Percentiles rank a stretch among this genome's conserved stretches.
Conservation (phyloP, 2,888 invertebrate species). For the Abrostola tripartita region DNA sequence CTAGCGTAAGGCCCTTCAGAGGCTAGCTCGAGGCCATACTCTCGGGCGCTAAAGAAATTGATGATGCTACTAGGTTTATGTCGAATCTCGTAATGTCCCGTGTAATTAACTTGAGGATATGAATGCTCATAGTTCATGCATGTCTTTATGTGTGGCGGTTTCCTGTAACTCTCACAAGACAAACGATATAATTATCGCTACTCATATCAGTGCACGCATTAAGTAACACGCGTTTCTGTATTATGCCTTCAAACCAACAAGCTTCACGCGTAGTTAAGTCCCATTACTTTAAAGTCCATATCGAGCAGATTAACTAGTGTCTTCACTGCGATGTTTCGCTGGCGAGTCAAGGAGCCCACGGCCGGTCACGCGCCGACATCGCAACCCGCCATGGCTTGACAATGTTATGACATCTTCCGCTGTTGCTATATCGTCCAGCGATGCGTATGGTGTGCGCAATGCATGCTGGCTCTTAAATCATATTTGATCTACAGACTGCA, state of each 20-base stretch:
- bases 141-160: too few species aligned
- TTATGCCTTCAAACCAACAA: slow-evolving; percentile 29
- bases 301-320: slow-evolving; percentile 46
- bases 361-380: slow-evolving; percentile 51
- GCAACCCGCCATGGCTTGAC: slow-evolving; percentile 60
- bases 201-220: slow-evolving; percentile 6
- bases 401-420: slow-evolving; percentile 66
- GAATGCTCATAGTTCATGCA: neutral
- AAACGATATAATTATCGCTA: slow-evolving; percentile 14
- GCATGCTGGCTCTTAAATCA: slow-evolving; percentile 48
- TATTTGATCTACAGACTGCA: slow-evolving; percentile 51
- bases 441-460: slow-evolving; percentile 61
- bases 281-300: slow-evolving; percentile 41
- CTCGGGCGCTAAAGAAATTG: neutral
- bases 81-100: neutral
- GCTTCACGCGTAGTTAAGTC: slow-evolving; percentile 50
- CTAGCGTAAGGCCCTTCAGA: slow-evolving; percentile 29
- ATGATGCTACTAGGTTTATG: neutral
- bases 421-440: slow-evolving; percentile 64
- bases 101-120: neutral
- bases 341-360: slow-evolving; percentile 68
- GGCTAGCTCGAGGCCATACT: neutral
- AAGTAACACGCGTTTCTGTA: slow-evolving; percentile 19
- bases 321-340: slow-evolving; percentile 55
- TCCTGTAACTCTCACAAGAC: slow-evolving; percentile 4